A percentile compares a stretch with the other conserved stretches of the same genome.
phyloP scores from a whole-genome alignment of 35 echinoderm and acorn worm genomes.

The Nesometra sesokonis region DNA sequence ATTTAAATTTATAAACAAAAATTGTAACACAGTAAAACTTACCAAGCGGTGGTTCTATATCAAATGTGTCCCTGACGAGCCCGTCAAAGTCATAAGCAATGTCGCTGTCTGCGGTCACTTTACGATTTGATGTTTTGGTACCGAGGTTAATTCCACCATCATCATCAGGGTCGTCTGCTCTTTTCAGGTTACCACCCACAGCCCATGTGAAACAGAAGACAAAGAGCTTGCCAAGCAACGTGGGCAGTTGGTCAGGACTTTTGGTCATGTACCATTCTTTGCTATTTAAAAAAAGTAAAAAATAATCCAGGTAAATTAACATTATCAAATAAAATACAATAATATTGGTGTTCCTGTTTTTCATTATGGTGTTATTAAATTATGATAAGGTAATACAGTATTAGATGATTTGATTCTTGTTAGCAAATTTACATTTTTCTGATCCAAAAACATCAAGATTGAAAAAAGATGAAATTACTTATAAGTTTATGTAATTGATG shows the following conservation, averaged over 20 bases:
- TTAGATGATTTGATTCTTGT: too few relatives aligned
- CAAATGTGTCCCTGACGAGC: slow-evolving; percentile 91
- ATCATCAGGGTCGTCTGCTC: slow-evolving; percentile 95
- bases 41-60: slow-evolving; percentile 95
- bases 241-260: slow-evolving; percentile 58
- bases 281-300: not conserved
- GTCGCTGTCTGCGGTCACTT: slow-evolving; percentile 48
- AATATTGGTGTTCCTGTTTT: too few relatives aligned
- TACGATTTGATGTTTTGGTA: slow-evolving; percentile 15
- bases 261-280: slow-evolving; percentile 92
- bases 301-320: too few relatives aligned
- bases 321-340: too few relatives aligned
- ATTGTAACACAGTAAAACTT: not conserved
- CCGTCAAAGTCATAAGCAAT: slow-evolving; percentile 98
- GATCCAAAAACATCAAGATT: too few relatives aligned
- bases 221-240: slow-evolving; percentile 87
- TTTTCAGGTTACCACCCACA: slow-evolving; percentile 75
- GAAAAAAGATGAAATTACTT: too few relatives aligned
- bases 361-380: too few relatives aligned
- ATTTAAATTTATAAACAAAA: too few relatives aligned
- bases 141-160: slow-evolving; percentile 64
- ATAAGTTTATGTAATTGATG: too few relatives aligned
- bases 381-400: too few relatives aligned
- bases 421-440: too few relatives aligned
- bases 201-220: slow-evolving; percentile 98